Base-by-base conservation (phyloP, 2,113 vertebrate species). In the Triplophysa tibetana region DNA sequence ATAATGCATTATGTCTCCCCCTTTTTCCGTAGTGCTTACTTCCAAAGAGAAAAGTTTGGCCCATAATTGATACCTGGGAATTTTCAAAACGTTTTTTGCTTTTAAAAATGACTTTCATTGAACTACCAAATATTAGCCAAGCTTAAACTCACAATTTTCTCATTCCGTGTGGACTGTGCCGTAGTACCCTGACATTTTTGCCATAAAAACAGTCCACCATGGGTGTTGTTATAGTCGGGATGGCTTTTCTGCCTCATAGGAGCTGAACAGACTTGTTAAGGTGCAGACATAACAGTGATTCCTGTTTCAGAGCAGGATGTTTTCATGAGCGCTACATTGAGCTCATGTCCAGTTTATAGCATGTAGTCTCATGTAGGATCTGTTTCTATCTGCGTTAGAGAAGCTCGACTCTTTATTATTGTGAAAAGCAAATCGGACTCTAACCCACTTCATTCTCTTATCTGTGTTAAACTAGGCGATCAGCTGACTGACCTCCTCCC, bases 401-500 rank as follows among this genome's bases (percentile, higher is more conserved):
- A 16, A 50, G 48, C 48, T 50, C 2, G 11, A 13, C 14, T 58
- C 38, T 74, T 16, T 62, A 62, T 45, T 74, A 21, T 75, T 75
- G 38, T n/a, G 56, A 75, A 62, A 17, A 50, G 24, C 70, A 74
- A 60, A 43, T 63, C 7, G 73, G 60, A 75, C 73, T 75, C 41
- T 75, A 75, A 61, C 38, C 58, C 73, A 75, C 9, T 21, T 75
- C 4, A 45, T 17, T 8, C 38, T 63, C 41, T 75, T 75, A 75
- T 75, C 73, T 50, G 56, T 75, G 16, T 48, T 63, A 75, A 75
- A 48, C 73, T 58, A 63, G 16, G 58, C 16, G 41, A 75, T 75
- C 58, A 62, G 58, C 45, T 45, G 16, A 48, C 19, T 58, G 2
- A 75, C 60, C 56, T 19, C 38, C 14, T 43, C 21, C 58, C 4